Base-by-base conservation (phyloP, 2,113 vertebrate genomes). In the Protobothrops flavoviridis region DNA sequence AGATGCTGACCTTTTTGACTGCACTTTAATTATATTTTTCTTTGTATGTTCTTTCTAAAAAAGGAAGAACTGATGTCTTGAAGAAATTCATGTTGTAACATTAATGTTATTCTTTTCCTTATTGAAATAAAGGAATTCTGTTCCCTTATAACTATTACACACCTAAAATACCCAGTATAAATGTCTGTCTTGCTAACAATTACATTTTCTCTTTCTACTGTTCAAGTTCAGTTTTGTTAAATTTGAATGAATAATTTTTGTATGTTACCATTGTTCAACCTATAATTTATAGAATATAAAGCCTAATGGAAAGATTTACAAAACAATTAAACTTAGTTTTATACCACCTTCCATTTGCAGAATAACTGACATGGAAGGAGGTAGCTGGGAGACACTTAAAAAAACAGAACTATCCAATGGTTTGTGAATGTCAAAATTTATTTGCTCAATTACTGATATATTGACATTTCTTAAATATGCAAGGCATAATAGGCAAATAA, bases 381-480 rank as follows among this genome's bases (percentile, higher is more conserved):
- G 4, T 43, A 39, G 33, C 8, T 21, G 53, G 21, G 39, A 57
- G 20, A 24, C 5, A 4, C 11, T 43, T 53, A 45, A 39, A 45
- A 85, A 64, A 64, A 33, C 15, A 15, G 3, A 53, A 17, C 48
- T 29, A 53, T 2, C 5, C 52, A 55, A 8, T 56, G 52, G 21
- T 39, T 89, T 57, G 33, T 23, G 21, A 23, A 43, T 57, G 33
- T 43, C 17, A 29, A 94, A 88, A 94, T 59, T 29, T 59, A 95
- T 57, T 39, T 56, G 12, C 33, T 45, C 43, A 92, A 89, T 43
- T 20, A 13, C 24, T 95, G 11, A 90, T 90, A 94, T 50, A 92
- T 29, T 87, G 43, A 90, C 33, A 48, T 95, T 89, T 33, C 33
- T 93, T 74, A 93, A 92, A 89, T 12, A 85, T 89, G 13, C n/a